Base-by-base conservation (phyloP, 2,797 vertebrate species). In the Siniperca undulata region DNA sequence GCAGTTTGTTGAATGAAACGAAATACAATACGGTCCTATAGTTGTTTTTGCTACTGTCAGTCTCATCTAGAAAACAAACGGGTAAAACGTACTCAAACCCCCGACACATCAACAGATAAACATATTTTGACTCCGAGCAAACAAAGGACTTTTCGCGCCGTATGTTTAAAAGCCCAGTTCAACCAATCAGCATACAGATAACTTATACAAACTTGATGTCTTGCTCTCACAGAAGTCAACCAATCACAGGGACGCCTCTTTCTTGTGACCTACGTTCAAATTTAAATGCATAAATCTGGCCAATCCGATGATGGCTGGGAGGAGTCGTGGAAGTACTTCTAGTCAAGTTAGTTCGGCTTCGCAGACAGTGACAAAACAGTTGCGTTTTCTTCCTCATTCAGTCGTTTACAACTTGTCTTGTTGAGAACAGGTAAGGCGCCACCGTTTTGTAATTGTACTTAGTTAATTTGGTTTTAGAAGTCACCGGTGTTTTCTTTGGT, bases 91-190 rank as follows among this genome's bases (percentile, higher is more conserved):
- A 11, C 3, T 22, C 24, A 1, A 3, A 14, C 24, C 27, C 22
- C 8, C 7, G 3, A n/a, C 50, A 38, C 61, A 70, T 7, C 7
- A 59, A 58, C 48, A 58, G 4, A 52, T 4, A 0, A 53, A 42
- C 27, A 55, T 27, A 60, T 66, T 82, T 64, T 59, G 36, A 69
- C 50, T 80, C 27, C 2, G 0, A 40, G n/a, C 62, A 73, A 85
- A 94, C 92, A 93, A 94, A 93, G 76, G 22, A 10, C 1, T 55
- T 89, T 95, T 94, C 79, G 92, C 94, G 94, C 93, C 91, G 78
- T 90, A 17, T 16, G 80, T 93, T 95, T 95, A 93, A 94, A 94
- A 87, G 80, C 75, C 88, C 82, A 6, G 2, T 22, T 24, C 60
- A 78, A 61, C 94, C 93, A 94, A 95, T 94, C 87, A 80, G 30